Conservation (phyloP, 2,797 vertebrate genomes). For the Arnoldichthys spilopterus region DNA sequence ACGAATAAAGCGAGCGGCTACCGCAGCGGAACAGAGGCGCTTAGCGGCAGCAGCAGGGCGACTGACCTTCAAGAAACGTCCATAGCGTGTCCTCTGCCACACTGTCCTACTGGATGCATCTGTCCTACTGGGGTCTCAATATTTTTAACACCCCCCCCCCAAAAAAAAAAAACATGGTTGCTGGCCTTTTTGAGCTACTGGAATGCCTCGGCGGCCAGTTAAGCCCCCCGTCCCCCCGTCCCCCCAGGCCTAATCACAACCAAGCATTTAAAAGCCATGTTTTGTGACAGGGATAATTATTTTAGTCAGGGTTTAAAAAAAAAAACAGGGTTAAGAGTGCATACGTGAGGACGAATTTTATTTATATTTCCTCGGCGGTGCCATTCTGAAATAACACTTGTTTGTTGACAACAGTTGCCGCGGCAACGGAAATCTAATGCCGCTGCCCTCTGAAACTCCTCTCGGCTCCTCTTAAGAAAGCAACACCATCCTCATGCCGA, state of each 20-base stretch:
- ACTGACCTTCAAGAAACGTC: constrained; percentile 67
- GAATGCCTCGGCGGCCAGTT: not conserved
- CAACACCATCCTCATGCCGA: constrained; percentile 34
- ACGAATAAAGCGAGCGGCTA: constrained; percentile 69
- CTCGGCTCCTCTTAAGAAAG: constrained; percentile 44
- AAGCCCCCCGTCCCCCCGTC: no score
- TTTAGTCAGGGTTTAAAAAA: constrained; percentile 8
- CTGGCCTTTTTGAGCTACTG: not conserved
- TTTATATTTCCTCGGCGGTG: constrained; percentile 53
- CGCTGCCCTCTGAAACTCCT: not conserved
- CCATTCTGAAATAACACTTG: constrained; percentile 57
- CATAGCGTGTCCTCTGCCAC: not conserved
- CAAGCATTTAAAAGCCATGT: not conserved
- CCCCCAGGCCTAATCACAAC: not conserved
- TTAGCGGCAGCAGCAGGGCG: constrained; percentile 57
- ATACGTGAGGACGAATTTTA: constrained; percentile 41
- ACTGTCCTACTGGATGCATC: not conserved
- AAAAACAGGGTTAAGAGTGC: constrained; percentile 40
- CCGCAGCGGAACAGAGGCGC: constrained; percentile 66
- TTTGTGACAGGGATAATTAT: constrained; percentile 21
- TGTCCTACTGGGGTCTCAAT: no score
- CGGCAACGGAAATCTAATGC: constrained; percentile 60
- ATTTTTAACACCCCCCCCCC: not conserved
- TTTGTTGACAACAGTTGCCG: constrained; percentile 63
- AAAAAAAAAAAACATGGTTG: not conserved